phyloP scores from a whole-genome alignment of 2,888 invertebrate species.

The Eupithecia exiguata region DNA sequence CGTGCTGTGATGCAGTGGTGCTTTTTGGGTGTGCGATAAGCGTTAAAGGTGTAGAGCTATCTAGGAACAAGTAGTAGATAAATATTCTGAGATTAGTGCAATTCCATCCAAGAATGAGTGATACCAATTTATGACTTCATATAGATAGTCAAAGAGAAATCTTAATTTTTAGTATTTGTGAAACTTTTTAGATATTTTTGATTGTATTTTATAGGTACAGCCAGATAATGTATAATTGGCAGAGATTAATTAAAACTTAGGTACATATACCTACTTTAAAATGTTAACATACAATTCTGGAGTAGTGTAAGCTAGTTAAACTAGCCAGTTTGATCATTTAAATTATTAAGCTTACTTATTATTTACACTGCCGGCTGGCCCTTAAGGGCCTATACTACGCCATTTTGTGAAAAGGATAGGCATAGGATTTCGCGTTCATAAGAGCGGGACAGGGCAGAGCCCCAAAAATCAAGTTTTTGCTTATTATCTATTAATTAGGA shows the following conservation, averaged over 20 bases:
- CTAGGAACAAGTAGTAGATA: neutral
- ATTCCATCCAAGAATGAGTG: slow-evolving; percentile 32
- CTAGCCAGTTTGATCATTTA: neutral
- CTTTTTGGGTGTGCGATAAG: too few species aligned
- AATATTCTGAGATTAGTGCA: slow-evolving; percentile 12
- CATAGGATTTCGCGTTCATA: too few species aligned
- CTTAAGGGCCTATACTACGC: too few species aligned
- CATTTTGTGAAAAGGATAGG: too few species aligned
- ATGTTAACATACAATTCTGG: neutral
- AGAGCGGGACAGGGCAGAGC: too few species aligned
- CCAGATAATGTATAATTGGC: neutral
- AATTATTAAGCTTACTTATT: neutral
- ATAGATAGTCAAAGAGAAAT: neutral
- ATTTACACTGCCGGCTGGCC: neutral
- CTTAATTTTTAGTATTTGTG: slow-evolving; percentile 4
- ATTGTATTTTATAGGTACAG: slow-evolving; percentile 1
- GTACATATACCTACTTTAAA: neutral
- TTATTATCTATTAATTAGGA: too few species aligned
- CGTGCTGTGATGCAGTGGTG: too few species aligned
- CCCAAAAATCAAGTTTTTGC: too few species aligned
- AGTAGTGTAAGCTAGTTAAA: neutral
- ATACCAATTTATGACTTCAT: slow-evolving; percentile 17
- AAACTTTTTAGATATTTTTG: slow-evolving; percentile 11
- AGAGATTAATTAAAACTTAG: slow-evolving; percentile 3
- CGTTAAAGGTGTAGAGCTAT: neutral